Percentiles rank a stretch among this genome's conserved stretches.
These are phyloP conservation scores for Spinus olivaceus DNA, from an alignment of 2,797 vertebrate genomes.

Conservation along the genomic window DNA sequence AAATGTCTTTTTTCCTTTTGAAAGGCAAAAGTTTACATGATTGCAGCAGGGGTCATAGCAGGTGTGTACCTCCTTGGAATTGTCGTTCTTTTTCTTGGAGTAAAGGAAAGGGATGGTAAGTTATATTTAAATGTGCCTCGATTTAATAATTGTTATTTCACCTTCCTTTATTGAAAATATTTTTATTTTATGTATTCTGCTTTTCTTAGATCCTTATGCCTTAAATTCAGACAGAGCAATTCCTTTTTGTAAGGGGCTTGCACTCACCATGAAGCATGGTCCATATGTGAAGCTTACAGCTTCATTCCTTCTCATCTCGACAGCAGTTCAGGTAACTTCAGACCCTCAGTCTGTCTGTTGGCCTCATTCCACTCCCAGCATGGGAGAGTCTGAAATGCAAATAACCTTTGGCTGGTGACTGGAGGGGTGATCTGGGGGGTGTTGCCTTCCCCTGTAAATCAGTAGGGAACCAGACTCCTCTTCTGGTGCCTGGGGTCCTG, in stretches of 20 bases:
- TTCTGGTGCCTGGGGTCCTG: neutral
- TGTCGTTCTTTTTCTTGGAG: constrained; percentile 86
- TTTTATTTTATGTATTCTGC: constrained; percentile 7
- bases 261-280: constrained; percentile 85
- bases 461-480: neutral
- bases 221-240: constrained; percentile 81
- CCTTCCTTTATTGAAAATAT: neutral
- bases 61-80: constrained; percentile 87
- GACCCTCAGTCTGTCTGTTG: neutral
- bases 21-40: constrained; percentile 90
- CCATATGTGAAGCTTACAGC: constrained; percentile 90
- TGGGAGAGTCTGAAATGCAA: neutral
- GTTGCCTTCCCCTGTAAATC: neutral
- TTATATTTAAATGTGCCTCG: neutral
- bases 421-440: constrained; percentile 32
- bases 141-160: neutral
- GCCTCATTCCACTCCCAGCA: constrained; percentile 9
- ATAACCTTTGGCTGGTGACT: constrained; percentile 23
- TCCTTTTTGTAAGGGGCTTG: constrained; percentile 86
- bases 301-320: constrained; percentile 93
- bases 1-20: neutral
- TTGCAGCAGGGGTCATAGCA: constrained; percentile 87
- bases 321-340: constrained; percentile 91
- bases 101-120: constrained; percentile 92
- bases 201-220: constrained; percentile 81